Percentiles rank a stretch among this genome's conserved stretches.
phyloP scores from a whole-genome alignment of 1,140 invertebrate species.

The Doryteuthis pealeii region DNA sequence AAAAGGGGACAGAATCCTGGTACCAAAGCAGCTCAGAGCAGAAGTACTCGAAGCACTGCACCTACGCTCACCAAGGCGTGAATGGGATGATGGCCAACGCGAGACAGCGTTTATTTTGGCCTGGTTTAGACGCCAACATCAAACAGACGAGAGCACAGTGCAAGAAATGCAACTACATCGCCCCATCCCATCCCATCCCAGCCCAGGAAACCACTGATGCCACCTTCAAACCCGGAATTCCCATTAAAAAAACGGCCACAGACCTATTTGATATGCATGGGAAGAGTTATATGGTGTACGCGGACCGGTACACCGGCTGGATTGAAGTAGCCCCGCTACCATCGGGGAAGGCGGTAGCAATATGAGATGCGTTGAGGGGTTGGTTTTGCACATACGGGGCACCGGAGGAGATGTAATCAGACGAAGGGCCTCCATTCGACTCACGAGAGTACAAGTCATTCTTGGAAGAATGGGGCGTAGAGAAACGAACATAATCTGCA shows the following conservation, averaged over 20 bases:
- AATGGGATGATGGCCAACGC: slow-evolving; percentile 30
- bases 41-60: slow-evolving; percentile 22
- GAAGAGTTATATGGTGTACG: no score
- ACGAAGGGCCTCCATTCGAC: no score
- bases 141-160: slow-evolving; percentile 10
- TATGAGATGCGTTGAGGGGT: no score
- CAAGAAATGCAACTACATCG: slow-evolving; percentile 26
- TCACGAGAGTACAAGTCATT: no score
- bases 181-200: slow-evolving; percentile 28
- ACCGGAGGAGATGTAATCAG: no score
- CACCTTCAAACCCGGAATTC: slow-evolving; percentile 21
- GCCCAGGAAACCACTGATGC: slow-evolving; percentile 23
- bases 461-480: no score
- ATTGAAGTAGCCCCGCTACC: no score
- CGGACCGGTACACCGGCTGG: no score
- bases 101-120: slow-evolving; percentile 26
- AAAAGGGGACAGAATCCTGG: slow-evolving; percentile 25
- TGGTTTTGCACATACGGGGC: no score
- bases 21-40: slow-evolving; percentile 15
- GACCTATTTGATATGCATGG: no score
- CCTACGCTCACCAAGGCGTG: slow-evolving; percentile 32
- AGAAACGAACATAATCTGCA: no score
- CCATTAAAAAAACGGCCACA: slow-evolving; percentile 18
- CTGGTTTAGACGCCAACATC: slow-evolving; percentile 30
- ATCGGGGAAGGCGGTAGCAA: no score